A percentile compares a stretch with the other conserved stretches of the same genome.
These are phyloP conservation scores for Oxygymnocypris stewartii DNA, from an alignment of 2,113 vertebrate species.

Conservation along the genomic window DNA sequence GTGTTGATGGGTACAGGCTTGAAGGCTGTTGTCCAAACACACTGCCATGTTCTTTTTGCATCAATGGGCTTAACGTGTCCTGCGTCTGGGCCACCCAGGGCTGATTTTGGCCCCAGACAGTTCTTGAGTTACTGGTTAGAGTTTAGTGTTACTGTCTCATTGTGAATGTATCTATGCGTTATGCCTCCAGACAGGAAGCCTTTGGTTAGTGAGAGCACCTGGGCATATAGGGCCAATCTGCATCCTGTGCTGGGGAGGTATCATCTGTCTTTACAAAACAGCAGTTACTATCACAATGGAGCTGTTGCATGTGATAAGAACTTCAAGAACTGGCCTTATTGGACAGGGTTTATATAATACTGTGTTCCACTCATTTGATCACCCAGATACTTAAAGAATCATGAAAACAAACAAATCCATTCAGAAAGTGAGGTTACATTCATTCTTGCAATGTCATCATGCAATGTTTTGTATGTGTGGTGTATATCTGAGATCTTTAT, in stretches of 20 bases:
- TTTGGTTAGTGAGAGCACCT: conserved; percentile 25
- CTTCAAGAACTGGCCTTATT: conserved; percentile 12
- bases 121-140: conserved; percentile 37
- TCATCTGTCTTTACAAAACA: conserved; percentile 67
- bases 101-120: conserved; percentile 1
- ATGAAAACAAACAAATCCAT: no score
- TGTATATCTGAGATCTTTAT: not conserved
- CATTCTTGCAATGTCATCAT: not conserved
- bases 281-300: conserved; percentile 56
- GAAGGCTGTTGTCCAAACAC: conserved; percentile 27
- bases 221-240: conserved; percentile 61
- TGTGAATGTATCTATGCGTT: conserved; percentile 59
- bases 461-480: not conserved
- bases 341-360: not conserved
- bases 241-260: conserved; percentile 53
- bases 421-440: not conserved
- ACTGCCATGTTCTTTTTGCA: not conserved
- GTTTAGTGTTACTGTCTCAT: conserved; percentile 61
- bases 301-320: conserved; percentile 53
- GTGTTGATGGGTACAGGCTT: conserved; percentile 5
- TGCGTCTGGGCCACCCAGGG: conserved; percentile 7
- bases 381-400: not conserved
- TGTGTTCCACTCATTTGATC: not conserved
- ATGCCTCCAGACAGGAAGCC: conserved; percentile 49
- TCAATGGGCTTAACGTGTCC: not conserved